Conservation (phyloP, 2,888 invertebrate species). For the Phytoseiulus persimilis region DNA sequence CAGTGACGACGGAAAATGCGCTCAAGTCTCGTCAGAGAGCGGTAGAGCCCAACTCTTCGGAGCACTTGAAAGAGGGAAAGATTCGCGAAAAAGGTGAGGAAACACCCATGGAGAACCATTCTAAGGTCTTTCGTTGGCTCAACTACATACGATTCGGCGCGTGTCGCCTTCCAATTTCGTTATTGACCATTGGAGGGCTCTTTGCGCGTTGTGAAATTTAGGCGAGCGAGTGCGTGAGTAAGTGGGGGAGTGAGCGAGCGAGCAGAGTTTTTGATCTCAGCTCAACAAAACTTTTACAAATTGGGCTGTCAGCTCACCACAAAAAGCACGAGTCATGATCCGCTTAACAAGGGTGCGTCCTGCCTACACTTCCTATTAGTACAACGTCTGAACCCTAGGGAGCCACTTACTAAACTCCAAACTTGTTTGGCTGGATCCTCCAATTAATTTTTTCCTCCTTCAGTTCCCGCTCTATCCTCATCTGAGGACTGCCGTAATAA, state of each 20-base stretch:
- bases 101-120: no score
- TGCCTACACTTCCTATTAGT: neutral
- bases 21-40: no score
- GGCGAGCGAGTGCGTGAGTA: neutral
- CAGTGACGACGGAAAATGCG: no score
- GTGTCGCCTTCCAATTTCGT: neutral
- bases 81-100: no score
- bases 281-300: neutral
- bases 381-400: neutral
- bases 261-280: constrained; percentile 5
- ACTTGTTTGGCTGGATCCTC: neutral
- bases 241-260: neutral
- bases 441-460: neutral
- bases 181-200: neutral
- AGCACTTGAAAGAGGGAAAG: no score
- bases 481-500: neutral
- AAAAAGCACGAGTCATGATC: constrained; percentile 5
- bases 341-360: neutral
- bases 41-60: no score
- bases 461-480: neutral
- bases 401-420: neutral
- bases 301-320: constrained; percentile 5
- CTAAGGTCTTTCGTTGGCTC: neutral
- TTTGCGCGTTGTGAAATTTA: neutral
- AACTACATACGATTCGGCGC: neutral